Conservation (phyloP, 2,888 invertebrate species). For the Apotomis turbidana region DNA sequence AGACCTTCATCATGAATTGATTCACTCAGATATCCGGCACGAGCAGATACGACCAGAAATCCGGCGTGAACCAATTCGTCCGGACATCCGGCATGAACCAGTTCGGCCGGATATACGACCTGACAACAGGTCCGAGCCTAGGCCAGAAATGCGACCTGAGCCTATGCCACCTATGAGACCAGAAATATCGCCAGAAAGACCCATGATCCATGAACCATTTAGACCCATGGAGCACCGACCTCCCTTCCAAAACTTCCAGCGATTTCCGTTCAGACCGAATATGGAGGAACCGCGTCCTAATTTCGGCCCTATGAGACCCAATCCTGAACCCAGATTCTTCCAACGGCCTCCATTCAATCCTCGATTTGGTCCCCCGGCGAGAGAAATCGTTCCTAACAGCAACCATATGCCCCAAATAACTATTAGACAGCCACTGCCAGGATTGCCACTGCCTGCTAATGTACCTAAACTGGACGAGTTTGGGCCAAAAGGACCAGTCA, state of each 20-base stretch:
- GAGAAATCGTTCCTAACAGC: slow-evolving; percentile 60
- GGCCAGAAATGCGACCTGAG: slow-evolving; percentile 47
- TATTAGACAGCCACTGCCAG: slow-evolving; percentile 58
- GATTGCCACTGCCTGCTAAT: slow-evolving; percentile 37
- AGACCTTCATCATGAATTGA: slow-evolving; percentile 39
- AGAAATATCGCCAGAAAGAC: slow-evolving; percentile 57
- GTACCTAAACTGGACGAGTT: slow-evolving; percentile 45
- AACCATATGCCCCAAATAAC: slow-evolving; percentile 69
- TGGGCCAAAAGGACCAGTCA: slow-evolving; percentile 43
- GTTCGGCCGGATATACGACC: slow-evolving; percentile 34
- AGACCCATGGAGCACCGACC: slow-evolving; percentile 51
- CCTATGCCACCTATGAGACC: slow-evolving; percentile 40
- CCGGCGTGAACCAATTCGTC: slow-evolving; percentile 42
- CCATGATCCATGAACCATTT: slow-evolving; percentile 52
- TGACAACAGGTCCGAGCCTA: slow-evolving; percentile 40
- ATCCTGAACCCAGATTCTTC: slow-evolving; percentile 60
- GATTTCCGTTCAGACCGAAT: slow-evolving; percentile 54
- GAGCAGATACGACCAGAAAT: slow-evolving; percentile 41
- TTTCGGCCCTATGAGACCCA: slow-evolving; percentile 49
- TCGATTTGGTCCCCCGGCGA: slow-evolving; percentile 56
- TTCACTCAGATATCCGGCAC: slow-evolving; percentile 33
- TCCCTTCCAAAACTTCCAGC: slow-evolving; percentile 48
- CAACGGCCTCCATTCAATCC: slow-evolving; percentile 52
- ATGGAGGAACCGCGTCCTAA: slow-evolving; percentile 53
- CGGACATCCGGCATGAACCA: slow-evolving; percentile 45